Evolutionary conservation across 2,888 invertebrate genomes (phyloP).

Genomic region (Tuberolachnus salignus): DNA sequence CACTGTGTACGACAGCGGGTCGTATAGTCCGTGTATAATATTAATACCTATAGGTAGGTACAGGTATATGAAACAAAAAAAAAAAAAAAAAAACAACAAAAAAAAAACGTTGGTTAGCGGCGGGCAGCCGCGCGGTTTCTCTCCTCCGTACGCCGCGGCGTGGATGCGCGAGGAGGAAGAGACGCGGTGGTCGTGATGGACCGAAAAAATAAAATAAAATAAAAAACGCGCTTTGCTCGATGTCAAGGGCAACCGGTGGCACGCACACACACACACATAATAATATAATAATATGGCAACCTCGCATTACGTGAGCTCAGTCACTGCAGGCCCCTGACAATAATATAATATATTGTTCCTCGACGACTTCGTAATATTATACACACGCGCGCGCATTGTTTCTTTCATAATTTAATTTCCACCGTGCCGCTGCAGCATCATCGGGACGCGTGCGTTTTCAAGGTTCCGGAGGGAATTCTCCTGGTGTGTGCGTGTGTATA

Average conservation of each 20-base stretch:
- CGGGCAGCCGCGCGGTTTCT: not conserved
- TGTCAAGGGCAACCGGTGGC: slow-evolving; percentile 55
- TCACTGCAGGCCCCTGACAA: slow-evolving; percentile 2
- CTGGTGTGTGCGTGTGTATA: too few species aligned
- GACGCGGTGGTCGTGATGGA: slow-evolving; percentile 47
- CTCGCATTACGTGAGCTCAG: slow-evolving; percentile 51
- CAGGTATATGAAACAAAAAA: too few species aligned
- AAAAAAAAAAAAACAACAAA: too few species aligned
- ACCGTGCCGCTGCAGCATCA: slow-evolving; percentile 39
- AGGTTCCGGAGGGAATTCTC: slow-evolving; percentile 8
- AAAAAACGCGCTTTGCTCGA: slow-evolving; percentile 45
- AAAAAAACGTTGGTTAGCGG: not conserved
- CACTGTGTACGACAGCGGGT: too few species aligned
- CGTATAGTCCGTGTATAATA: too few species aligned
- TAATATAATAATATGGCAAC: slow-evolving; percentile 42
- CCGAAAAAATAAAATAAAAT: slow-evolving; percentile 32
- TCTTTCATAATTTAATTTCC: slow-evolving; percentile 25
- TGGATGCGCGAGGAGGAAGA: slow-evolving; percentile 37
- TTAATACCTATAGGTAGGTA: not conserved
- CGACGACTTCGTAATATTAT: slow-evolving; percentile 21
- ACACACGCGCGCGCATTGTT: slow-evolving; percentile 7
- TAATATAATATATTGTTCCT: slow-evolving; percentile 42
- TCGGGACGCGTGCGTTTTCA: slow-evolving; percentile 12
- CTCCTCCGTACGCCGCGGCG: not conserved
- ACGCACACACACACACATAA: slow-evolving; percentile 14